phyloP scores from a whole-genome alignment of 1,140 invertebrate genomes.

The Helicoverpa zea region DNA sequence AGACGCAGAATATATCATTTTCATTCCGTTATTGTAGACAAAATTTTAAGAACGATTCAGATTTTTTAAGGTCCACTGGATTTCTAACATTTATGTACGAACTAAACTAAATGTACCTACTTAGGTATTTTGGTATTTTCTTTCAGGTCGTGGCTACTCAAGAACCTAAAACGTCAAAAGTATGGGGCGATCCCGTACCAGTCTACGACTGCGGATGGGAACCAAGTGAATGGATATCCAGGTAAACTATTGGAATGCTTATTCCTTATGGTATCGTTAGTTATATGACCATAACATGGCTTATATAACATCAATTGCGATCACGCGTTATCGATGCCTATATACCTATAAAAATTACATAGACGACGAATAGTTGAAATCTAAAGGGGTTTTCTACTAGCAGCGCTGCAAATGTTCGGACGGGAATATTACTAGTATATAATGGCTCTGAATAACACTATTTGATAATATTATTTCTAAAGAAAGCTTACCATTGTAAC shows the following conservation, averaged over 20 bases:
- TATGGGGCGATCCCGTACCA: conserved; percentile 82
- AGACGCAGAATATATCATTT: too few species aligned
- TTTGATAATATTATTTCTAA: neutral
- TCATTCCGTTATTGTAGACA: too few species aligned
- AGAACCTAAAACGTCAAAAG: conserved; percentile 62
- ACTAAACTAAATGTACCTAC: neutral
- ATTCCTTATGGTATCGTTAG: neutral
- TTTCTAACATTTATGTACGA: neutral
- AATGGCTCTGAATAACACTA: too few species aligned
- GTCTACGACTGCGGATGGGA: conserved; percentile 89
- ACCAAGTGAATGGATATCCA: conserved; percentile 88
- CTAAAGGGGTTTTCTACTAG: too few species aligned
- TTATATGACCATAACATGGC: neutral
- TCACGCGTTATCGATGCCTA: neutral
- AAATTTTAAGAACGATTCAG: too few species aligned
- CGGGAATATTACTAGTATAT: too few species aligned
- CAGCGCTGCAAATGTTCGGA: too few species aligned
- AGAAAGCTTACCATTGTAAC: neutral
- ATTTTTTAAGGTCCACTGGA: too few species aligned
- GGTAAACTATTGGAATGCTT: conserved; percentile 61
- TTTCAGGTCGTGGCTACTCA: conserved; percentile 67
- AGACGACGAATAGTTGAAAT: too few species aligned
- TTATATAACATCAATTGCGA: neutral
- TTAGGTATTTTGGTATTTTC: conserved; percentile 33
- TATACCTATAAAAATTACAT: too few species aligned